A percentile compares a stretch with the other conserved stretches of the same genome.
Evolutionary conservation across 2,888 invertebrate genomes (phyloP).

Genomic region (Ischnus inquisitorius): DNA sequence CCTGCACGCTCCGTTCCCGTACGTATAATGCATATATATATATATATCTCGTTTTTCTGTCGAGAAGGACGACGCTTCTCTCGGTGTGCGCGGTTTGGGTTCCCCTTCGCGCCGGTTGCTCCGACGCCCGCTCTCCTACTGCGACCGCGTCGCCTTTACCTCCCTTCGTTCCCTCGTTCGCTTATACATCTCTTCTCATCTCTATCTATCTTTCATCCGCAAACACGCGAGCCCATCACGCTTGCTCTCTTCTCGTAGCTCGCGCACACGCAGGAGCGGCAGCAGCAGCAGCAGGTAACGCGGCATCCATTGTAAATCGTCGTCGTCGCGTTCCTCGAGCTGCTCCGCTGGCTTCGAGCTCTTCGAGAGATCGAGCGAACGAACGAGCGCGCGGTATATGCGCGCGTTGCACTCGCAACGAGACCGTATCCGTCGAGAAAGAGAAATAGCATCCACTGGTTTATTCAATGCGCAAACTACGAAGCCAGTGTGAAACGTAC

Average conservation of each 20-base stretch:
- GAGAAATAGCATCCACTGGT: slow-evolving; percentile 3
- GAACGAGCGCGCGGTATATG: slow-evolving; percentile 15
- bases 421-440: not conserved
- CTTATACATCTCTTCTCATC: slow-evolving; percentile 42
- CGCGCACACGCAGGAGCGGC: slow-evolving; percentile 60
- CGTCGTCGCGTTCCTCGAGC: slow-evolving; percentile 66
- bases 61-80: slow-evolving; percentile 43
- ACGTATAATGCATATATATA: not conserved
- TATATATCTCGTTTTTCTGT: slow-evolving; percentile 7
- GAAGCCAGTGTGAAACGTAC: not conserved
- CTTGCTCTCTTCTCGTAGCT: slow-evolving; percentile 14
- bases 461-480: slow-evolving; percentile 4
- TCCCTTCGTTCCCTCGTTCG: slow-evolving; percentile 72
- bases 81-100: slow-evolving; percentile 3
- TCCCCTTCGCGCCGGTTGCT: slow-evolving; percentile 33
- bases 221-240: slow-evolving; percentile 22
- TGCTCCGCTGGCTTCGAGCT: slow-evolving; percentile 28
- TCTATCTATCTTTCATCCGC: slow-evolving; percentile 37
- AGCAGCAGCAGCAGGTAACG: slow-evolving; percentile 53
- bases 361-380: slow-evolving; percentile 31
- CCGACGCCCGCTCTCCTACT: slow-evolving; percentile 42
- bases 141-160: slow-evolving; percentile 58
- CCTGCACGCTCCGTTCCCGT: slow-evolving; percentile 36
- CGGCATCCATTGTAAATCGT: slow-evolving; percentile 66
- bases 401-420: slow-evolving; percentile 5